These are phyloP conservation scores for Phalera bucephala DNA, from an alignment of 2,888 invertebrate genomes.

Conservation along the genomic window DNA sequence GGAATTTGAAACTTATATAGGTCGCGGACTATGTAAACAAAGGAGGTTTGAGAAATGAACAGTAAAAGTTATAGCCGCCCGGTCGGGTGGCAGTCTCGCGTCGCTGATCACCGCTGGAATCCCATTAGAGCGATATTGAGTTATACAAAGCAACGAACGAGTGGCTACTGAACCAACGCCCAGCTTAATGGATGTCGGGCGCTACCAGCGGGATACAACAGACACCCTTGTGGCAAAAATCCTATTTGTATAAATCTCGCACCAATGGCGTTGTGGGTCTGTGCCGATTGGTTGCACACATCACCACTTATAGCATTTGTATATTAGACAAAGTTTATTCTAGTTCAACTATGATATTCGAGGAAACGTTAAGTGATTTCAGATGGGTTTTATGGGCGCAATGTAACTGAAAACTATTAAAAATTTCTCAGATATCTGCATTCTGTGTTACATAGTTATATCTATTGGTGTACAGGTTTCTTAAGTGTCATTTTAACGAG, in stretches of 20 bases:
- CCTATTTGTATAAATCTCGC: constrained; percentile 27
- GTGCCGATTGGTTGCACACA: constrained; percentile 5
- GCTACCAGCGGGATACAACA: constrained; percentile 42
- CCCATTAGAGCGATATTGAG: constrained; percentile 77
- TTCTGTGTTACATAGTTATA: too few species aligned
- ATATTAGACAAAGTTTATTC: too few species aligned
- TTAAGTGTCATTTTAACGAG: too few species aligned
- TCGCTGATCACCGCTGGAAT: constrained; percentile 68
- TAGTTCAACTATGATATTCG: not conserved
- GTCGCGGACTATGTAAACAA: constrained; percentile 53
- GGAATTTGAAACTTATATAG: constrained; percentile 51
- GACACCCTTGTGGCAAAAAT: constrained; percentile 41
- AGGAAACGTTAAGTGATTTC: not conserved
- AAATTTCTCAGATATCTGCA: not conserved
- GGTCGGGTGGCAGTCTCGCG: constrained; percentile 58
- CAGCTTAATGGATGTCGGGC: constrained; percentile 47
- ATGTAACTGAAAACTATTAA: constrained; percentile 15
- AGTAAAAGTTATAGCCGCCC: constrained; percentile 45
- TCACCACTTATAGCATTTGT: not conserved
- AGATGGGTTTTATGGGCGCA: constrained; percentile 4
- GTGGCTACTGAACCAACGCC: constrained; percentile 50
- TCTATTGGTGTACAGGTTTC: too few species aligned
- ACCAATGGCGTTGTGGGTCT: constrained; percentile 6
- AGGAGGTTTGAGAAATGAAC: constrained; percentile 50
- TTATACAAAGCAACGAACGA: constrained; percentile 57